Evolutionary conservation across 1,140 invertebrate genomes (phyloP).

Genomic region (Caenorhabditis remanei): DNA sequence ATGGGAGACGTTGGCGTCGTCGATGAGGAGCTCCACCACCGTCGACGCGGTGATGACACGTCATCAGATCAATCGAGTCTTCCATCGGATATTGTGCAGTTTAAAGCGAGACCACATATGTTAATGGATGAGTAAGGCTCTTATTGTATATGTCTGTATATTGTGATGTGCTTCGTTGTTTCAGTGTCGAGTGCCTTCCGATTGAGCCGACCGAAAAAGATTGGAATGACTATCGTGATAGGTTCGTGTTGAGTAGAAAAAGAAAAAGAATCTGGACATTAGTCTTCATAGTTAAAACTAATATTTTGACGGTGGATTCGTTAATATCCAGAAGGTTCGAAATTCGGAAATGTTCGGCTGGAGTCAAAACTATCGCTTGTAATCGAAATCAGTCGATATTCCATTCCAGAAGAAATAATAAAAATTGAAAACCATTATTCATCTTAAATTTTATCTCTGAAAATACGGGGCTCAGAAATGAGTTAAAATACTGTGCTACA

Average conservation of each 20-base stretch:
- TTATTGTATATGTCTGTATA: neutral
- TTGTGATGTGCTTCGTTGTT: neutral
- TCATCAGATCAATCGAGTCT: constrained; percentile 43
- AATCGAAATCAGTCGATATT: too few relatives aligned
- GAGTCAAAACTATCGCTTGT: too few relatives aligned
- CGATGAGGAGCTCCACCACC: constrained; percentile 13
- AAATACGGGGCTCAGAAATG: too few relatives aligned
- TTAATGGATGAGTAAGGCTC: constrained; percentile 27
- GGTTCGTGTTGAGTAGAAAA: neutral
- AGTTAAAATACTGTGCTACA: too few relatives aligned
- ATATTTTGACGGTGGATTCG: too few relatives aligned
- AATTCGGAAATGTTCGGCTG: too few relatives aligned
- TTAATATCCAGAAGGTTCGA: too few relatives aligned
- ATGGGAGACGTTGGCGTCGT: constrained; percentile 39
- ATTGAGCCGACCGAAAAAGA: constrained; percentile 47
- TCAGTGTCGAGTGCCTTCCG: constrained; percentile 26
- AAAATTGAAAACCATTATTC: too few relatives aligned
- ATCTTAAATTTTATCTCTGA: too few relatives aligned
- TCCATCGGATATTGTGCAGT: constrained; percentile 48
- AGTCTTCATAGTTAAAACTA: too few relatives aligned
- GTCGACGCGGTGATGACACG: constrained; percentile 3
- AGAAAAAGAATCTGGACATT: too few relatives aligned
- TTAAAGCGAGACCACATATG: constrained; percentile 27
- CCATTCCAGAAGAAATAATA: too few relatives aligned
- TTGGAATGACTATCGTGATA: constrained; percentile 43